Evolutionary conservation across 2,113 vertebrate genomes (phyloP).

Genomic region (Saguinus midas): DNA sequence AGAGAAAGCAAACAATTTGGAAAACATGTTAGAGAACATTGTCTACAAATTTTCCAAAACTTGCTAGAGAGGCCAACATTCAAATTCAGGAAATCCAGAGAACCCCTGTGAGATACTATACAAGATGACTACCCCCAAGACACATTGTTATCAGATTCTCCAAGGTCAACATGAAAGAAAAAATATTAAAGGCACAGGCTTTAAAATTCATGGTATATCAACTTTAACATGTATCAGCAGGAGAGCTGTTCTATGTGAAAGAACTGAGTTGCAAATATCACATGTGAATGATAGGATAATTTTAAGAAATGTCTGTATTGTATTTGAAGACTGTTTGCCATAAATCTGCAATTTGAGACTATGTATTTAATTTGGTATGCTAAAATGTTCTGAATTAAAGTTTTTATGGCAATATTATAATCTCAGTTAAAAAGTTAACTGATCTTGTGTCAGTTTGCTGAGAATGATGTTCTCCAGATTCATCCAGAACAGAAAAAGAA

Average conservation of each 20-base stretch:
- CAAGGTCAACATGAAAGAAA: no score
- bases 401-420: constrained; percentile 75
- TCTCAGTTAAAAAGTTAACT: constrained; percentile 69
- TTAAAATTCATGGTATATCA: constrained; percentile 37
- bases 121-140: no score
- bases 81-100: no score
- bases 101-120: no score
- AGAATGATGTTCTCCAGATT: no score
- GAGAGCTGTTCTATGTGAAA: constrained; percentile 62
- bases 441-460: no score
- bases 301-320: constrained; percentile 72
- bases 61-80: no score
- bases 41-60: no score
- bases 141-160: no score
- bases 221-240: constrained; percentile 34
- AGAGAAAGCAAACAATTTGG: no score
- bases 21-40: no score
- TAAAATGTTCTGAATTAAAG: constrained; percentile 64
- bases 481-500: no score
- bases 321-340: constrained; percentile 77
- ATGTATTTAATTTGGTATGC: constrained; percentile 81
- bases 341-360: constrained; percentile 77
- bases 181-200: background rate
- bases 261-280: constrained; percentile 41
- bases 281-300: constrained; percentile 61